Evolutionary conservation across 2,113 vertebrate species (phyloP).

Genomic region (Lutjanus erythropterus): DNA sequence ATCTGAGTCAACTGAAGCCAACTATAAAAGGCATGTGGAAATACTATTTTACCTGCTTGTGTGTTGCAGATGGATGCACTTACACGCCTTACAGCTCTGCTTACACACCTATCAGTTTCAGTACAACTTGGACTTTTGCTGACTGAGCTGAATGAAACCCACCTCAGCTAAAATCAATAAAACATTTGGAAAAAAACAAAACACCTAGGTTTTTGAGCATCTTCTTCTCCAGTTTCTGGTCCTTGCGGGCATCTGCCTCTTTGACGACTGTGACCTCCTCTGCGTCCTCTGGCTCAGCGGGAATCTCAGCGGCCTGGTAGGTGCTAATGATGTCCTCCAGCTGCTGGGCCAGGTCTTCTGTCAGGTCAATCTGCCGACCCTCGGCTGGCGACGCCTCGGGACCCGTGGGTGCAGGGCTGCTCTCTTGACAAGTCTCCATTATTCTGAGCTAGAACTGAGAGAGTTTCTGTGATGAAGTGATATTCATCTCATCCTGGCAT

Average conservation of each 20-base stretch:
- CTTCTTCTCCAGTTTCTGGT: conserved; percentile 96
- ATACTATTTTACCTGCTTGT: conserved; percentile 42
- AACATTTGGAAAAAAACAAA: conserved; percentile 12
- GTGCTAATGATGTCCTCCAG: conserved; percentile 96
- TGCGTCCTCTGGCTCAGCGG: conserved; percentile 79
- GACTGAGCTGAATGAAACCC: conserved; percentile 62
- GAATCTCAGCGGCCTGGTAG: conserved; percentile 84
- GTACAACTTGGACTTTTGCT: conserved; percentile 58
- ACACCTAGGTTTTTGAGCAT: conserved; percentile 89
- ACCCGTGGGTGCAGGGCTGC: conserved; percentile 36
- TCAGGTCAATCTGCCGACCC: conserved; percentile 77
- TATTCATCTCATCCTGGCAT: neutral
- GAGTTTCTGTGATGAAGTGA: conserved; percentile 3
- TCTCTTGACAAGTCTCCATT: conserved; percentile 87
- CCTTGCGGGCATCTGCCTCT: conserved; percentile 85
- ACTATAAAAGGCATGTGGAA: conserved; percentile 40
- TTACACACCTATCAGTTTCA: conserved; percentile 57
- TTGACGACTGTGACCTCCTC: conserved; percentile 81
- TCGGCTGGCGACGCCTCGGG: conserved; percentile 40
- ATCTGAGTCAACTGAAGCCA: neutral
- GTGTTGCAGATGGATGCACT: conserved; percentile 40
- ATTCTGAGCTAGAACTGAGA: conserved; percentile 49
- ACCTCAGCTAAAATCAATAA: conserved; percentile 50
- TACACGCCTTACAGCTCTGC: conserved; percentile 46
- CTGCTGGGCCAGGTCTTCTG: conserved; percentile 90